Conservation (phyloP, 2,797 vertebrate species). For the Knipowitschia caucasica region DNA sequence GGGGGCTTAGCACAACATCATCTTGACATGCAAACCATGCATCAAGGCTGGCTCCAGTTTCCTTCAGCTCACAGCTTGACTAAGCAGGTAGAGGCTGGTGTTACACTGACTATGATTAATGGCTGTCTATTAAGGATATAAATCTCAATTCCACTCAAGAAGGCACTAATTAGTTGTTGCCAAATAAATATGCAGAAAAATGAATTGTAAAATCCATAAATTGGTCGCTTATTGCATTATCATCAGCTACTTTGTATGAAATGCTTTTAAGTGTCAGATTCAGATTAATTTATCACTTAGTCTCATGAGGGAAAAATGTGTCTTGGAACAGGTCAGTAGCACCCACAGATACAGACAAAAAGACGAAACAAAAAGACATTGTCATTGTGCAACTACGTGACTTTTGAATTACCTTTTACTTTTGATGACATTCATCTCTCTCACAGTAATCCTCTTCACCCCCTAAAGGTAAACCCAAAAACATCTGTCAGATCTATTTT, state of each 20-base stretch:
- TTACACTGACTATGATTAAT: constrained; percentile 21
- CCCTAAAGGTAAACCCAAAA: constrained; percentile 1
- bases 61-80: constrained; percentile 20
- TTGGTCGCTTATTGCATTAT: too few species aligned
- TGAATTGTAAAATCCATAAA: neutral
- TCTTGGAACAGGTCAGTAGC: too few species aligned
- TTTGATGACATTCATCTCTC: neutral
- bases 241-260: neutral
- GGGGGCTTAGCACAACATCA: constrained; percentile 45
- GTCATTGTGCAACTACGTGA: neutral
- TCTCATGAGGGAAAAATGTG: too few species aligned
- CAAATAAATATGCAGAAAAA: neutral
- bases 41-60: constrained; percentile 22
- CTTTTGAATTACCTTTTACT: neutral
- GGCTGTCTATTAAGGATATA: constrained; percentile 6
- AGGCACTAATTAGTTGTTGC: neutral
- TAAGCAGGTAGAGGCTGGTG: constrained; percentile 22
- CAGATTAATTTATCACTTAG: too few species aligned
- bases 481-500: constrained; percentile 7
- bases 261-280: neutral
- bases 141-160: constrained; percentile 6
- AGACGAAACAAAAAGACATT: too few species aligned
- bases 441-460: neutral
- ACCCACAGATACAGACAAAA: too few species aligned
- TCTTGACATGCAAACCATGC: constrained; percentile 34